Base-by-base conservation (phyloP, 2,888 invertebrate species). In the Tachina fera region DNA sequence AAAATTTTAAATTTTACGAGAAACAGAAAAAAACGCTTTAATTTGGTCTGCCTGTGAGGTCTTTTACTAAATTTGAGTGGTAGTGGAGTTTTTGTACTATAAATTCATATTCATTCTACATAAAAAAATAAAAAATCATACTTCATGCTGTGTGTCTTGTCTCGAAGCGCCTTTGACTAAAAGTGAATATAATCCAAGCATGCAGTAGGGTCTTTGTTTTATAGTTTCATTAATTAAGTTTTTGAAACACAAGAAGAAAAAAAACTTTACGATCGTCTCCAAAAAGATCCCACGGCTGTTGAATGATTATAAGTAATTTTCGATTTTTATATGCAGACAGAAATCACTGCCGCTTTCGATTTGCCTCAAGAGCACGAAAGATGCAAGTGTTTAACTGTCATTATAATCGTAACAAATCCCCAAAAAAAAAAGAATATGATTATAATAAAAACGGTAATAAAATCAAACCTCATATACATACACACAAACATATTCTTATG, bases 211-310 rank as follows among this genome's bases (percentile, higher is more conserved):
- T 61, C 67, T 80, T 77, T 72, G 67, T 83, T 86, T 86, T 86
- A 86, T 83, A 67, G 83, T 83, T 86, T 83, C 68, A 79, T 86
- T 83, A 86, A 86, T 86, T 86, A 86, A 83, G 83, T 82, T 78
- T 77, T 61, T 43, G 11, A 41, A 51, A 39, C n/a, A 56, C 49
- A 72, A 67, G 39, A 68, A 76, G 71, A 56, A 60, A 76, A 19
- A 58, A 49, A 45, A 60, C 31, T 79, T 79, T 83, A 83, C 67
- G 79, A 83, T 72, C 72, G 72, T 82, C 63, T 78, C 65, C 58
- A 51, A 76, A 74, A 83, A 83, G 39, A 78, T 83, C 83, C 77
- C 83, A 79, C 84, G 82, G 47, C 68, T 53, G 77, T 70, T 82
- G 71, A 82, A 82, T 76, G 82, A 83, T 77, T 79, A 79, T 83